phyloP scores from a whole-genome alignment of 2,113 vertebrate genomes.

The Callocephalon fimbriatum region DNA sequence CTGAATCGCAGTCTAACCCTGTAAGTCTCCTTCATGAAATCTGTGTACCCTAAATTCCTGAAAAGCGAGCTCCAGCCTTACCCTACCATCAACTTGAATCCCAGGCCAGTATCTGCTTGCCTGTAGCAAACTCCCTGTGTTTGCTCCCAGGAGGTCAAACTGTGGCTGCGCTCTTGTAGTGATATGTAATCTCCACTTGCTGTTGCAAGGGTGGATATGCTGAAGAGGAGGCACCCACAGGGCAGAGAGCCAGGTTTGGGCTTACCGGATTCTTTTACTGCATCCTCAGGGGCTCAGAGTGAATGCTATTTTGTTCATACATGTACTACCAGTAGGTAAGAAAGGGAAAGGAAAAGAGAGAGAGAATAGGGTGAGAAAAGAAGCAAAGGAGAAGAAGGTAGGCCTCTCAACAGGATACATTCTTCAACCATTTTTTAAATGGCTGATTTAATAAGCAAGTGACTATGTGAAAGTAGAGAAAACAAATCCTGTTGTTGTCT shows the following conservation, averaged over 20 bases:
- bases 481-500: background rate
- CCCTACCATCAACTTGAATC: background rate
- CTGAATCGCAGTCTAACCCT: background rate
- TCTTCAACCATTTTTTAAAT: background rate
- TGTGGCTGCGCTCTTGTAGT: background rate
- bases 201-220: background rate
- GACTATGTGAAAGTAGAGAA: background rate
- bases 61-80: background rate
- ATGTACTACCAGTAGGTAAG: background rate
- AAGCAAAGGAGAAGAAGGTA: background rate
- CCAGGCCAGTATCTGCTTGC: background rate
- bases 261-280: too few species aligned
- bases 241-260: background rate
- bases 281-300: background rate
- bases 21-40: background rate
- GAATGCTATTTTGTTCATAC: accelerated
- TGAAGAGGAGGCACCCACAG: background rate
- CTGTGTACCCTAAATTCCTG: background rate
- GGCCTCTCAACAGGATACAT: too few species aligned
- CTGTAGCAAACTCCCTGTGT: accelerated
- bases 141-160: background rate
- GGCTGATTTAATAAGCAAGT: background rate
- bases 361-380: background rate
- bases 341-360: background rate
- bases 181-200: background rate